A percentile compares a stretch with the other conserved stretches of the same genome.
Conservation (phyloP, 2,888 invertebrate genomes). For the Balanococcus diminutus region DNA sequence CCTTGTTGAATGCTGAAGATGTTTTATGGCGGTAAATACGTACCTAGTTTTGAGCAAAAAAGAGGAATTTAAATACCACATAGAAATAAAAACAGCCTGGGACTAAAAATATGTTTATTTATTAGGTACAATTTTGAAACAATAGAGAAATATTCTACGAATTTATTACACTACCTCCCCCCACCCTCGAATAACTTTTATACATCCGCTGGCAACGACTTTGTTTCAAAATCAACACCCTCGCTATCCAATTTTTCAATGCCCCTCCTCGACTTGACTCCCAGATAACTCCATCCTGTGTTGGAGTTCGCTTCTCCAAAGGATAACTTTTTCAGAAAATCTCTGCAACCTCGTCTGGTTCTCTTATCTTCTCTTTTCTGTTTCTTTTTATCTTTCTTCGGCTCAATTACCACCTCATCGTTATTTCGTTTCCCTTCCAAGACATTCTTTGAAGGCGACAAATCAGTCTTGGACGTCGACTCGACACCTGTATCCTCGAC, state of each 20-base stretch:
- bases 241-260: not conserved
- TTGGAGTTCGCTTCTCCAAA: not conserved
- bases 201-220: not conserved
- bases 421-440: not conserved
- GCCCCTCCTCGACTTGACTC: not conserved
- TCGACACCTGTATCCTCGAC: not conserved
- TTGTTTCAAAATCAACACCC: not conserved
- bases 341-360: not conserved
- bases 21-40: not conserved
- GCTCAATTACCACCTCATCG: not conserved
- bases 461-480: not conserved
- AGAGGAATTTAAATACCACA: too few relatives aligned
- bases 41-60: too few relatives aligned
- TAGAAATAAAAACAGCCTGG: too few relatives aligned
- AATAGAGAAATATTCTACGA: too few relatives aligned
- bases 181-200: too few relatives aligned
- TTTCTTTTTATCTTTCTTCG: not conserved
- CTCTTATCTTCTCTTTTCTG: not conserved
- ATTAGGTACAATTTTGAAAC: too few relatives aligned
- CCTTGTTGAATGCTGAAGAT: constrained; percentile 46
- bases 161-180: too few relatives aligned
- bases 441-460: not conserved
- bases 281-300: not conserved
- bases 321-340: not conserved
- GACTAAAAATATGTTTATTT: too few relatives aligned